phyloP scores from a whole-genome alignment of 92 coral and sea anemone genomes.

The Galaxea fascicularis region DNA sequence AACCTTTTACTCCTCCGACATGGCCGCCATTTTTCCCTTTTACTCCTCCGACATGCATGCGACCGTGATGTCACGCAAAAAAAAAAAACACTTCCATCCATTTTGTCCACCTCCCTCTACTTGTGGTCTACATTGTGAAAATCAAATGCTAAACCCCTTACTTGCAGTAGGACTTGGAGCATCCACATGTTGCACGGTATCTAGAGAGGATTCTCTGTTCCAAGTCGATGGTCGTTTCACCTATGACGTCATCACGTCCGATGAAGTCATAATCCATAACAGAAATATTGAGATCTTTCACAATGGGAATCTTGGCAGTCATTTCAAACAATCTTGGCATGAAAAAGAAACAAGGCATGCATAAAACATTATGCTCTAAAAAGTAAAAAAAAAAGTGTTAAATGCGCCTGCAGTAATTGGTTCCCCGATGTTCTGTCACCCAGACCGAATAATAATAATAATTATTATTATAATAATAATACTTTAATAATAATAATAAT shows the following conservation, averaged over 20 bases:
- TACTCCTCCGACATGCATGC: no score
- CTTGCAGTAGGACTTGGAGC: slow-evolving; percentile 82
- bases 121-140: background rate
- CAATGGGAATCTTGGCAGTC: slow-evolving; percentile 81
- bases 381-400: no score
- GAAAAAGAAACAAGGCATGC: background rate
- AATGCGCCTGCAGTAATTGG: no score
- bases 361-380: background rate
- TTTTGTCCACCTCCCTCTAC: no score
- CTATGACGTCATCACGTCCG: slow-evolving; percentile 86
- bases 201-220: slow-evolving; percentile 86
- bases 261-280: slow-evolving; percentile 86
- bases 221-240: slow-evolving; percentile 87
- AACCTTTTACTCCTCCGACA: no score
- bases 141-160: background rate
- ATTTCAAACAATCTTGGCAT: slow-evolving; percentile 77
- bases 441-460: no score
- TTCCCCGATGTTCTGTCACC: no score
- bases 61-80: no score
- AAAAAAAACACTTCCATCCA: no score
- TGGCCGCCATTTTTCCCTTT: no score
- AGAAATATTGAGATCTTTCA: slow-evolving; percentile 80
- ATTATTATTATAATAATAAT: no score
- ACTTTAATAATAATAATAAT: no score
- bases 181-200: slow-evolving; percentile 84